Conservation (phyloP, 2,888 invertebrate genomes). For the Agrotis clavis region DNA sequence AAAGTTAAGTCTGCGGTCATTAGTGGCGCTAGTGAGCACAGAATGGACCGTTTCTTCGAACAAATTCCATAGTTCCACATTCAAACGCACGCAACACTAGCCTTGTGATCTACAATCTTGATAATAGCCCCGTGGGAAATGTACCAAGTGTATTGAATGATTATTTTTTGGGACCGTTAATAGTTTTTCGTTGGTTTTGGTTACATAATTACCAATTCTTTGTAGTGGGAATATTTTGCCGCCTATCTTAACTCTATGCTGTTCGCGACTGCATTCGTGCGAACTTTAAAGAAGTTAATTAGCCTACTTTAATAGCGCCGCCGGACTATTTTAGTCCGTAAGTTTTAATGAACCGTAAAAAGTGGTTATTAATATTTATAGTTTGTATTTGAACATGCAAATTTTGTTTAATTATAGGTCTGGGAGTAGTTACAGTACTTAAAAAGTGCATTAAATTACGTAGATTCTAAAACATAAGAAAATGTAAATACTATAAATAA, state of each 20-base stretch:
- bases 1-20: slow-evolving; percentile 68
- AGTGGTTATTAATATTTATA: slow-evolving; percentile 44
- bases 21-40: slow-evolving; percentile 48
- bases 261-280: slow-evolving; percentile 57
- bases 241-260: slow-evolving; percentile 51
- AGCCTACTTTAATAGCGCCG: slow-evolving; percentile 49
- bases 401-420: slow-evolving; percentile 17
- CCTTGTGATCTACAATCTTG: slow-evolving; percentile 73
- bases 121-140: slow-evolving; percentile 83
- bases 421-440: neutral
- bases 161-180: slow-evolving; percentile 78
- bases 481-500: neutral
- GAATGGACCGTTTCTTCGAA: slow-evolving; percentile 23
- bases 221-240: slow-evolving; percentile 52
- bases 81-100: slow-evolving; percentile 65
- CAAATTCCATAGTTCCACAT: slow-evolving; percentile 56
- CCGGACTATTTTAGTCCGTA: slow-evolving; percentile 47
- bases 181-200: slow-evolving; percentile 80
- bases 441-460: neutral
- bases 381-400: slow-evolving; percentile 38
- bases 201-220: slow-evolving; percentile 73
- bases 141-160: slow-evolving; percentile 82
- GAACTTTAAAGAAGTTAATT: slow-evolving; percentile 64
- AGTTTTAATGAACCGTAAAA: slow-evolving; percentile 59
- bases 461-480: slow-evolving; percentile 1